Evolutionary conservation across 2,797 vertebrate genomes (phyloP).

Genomic region (Helicolenus hilgendorfi): DNA sequence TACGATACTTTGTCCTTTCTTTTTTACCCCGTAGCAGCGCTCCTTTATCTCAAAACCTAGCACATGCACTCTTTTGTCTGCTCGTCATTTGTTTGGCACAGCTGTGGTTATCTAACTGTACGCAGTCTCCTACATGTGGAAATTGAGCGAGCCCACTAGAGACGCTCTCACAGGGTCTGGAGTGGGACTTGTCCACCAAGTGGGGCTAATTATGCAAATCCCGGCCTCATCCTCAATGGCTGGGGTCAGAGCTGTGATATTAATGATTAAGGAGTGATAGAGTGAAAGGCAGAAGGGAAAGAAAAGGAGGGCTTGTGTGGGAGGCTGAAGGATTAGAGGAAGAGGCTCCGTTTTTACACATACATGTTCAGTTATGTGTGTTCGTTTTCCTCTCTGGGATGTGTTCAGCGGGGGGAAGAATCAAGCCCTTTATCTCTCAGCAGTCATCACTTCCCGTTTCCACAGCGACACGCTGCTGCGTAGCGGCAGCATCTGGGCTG

Average conservation of each 20-base stretch:
- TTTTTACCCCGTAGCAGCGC: conserved; percentile 15
- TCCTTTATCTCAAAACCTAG: conserved; percentile 36
- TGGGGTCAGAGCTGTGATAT: conserved; percentile 76
- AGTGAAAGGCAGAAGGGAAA: conserved; percentile 52
- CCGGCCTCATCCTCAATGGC: conserved; percentile 77
- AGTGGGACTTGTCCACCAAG: conserved; percentile 82
- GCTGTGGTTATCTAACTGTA: conserved; percentile 61
- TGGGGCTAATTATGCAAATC: conserved; percentile 86
- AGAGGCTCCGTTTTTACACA: not conserved
- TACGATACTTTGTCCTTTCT: not conserved
- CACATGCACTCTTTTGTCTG: conserved; percentile 19
- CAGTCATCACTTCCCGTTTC: conserved; percentile 78
- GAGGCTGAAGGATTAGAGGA: conserved; percentile 41
- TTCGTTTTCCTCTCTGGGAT: conserved; percentile 39
- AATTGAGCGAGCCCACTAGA: conserved; percentile 71
- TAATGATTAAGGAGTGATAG: conserved; percentile 70
- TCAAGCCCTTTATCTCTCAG: conserved; percentile 77
- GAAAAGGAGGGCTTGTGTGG: conserved; percentile 13
- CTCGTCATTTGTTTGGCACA: conserved; percentile 32
- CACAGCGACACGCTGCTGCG: conserved; percentile 71
- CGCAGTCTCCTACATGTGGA: conserved; percentile 57
- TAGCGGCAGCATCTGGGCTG: conserved; percentile 66
- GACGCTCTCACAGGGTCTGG: conserved; percentile 70
- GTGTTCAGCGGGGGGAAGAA: conserved; percentile 73
- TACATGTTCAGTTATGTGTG: not conserved